Evolutionary conservation across 2,888 invertebrate genomes (phyloP).

Genomic region (Caenorhabditis sp.): DNA sequence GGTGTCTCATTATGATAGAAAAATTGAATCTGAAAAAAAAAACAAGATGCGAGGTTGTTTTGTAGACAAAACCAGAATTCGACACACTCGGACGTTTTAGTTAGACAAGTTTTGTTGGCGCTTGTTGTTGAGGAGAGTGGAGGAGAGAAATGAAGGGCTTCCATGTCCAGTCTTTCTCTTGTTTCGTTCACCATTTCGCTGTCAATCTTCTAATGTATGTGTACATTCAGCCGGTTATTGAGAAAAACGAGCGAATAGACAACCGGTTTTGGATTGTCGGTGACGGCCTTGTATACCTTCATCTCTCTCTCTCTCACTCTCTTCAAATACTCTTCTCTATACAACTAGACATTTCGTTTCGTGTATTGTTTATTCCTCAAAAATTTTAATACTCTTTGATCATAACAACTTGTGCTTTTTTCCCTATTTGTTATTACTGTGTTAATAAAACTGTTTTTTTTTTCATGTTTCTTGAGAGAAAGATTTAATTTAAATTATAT

Average conservation of each 20-base stretch:
- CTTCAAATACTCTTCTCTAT: conserved; percentile 9
- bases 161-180: neutral
- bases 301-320: conserved; percentile 20
- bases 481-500: neutral
- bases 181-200: neutral
- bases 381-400: neutral
- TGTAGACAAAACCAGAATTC: neutral
- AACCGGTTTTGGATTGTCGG: conserved; percentile 33
- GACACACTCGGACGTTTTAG: conserved; percentile 9
- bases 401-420: neutral
- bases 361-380: neutral
- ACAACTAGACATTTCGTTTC: neutral
- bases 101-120: conserved; percentile 46
- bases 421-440: conserved; percentile 13
- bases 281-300: conserved; percentile 15
- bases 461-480: too few species aligned
- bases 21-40: neutral
- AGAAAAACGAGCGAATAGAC: conserved; percentile 41
- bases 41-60: neutral
- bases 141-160: conserved; percentile 4
- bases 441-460: too few species aligned
- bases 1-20: too few species aligned
- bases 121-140: conserved; percentile 2
- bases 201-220: conserved; percentile 8
- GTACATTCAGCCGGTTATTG: conserved; percentile 43